Evolutionary conservation across 2,113 vertebrate genomes (phyloP), one percentile per base, ranked within the genome.

Genomic region (Embiotoca jacksoni): DNA sequence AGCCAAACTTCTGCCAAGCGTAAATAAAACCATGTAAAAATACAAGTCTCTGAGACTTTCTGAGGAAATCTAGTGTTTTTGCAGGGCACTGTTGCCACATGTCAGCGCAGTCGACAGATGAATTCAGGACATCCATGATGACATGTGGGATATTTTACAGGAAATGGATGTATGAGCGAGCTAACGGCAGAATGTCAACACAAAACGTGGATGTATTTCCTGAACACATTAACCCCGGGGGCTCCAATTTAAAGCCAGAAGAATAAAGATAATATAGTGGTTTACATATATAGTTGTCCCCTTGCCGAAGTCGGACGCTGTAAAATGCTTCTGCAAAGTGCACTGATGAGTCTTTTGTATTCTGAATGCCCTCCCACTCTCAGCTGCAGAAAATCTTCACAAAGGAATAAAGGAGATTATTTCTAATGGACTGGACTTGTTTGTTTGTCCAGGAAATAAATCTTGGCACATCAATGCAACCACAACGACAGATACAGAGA

Each of bases 391-490:
- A 41, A 41, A 41, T 41, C 39, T 41, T 41, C 10, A 41, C 8
- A 41, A 41, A 41, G 39, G 7, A 41, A 41, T 66, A 68, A 41
- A 53, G 47, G 13, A 58, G 32, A 55, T 82, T 56, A 37, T 57
- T 64, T 68, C 50, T 60, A 69, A 70, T 69, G 64, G 53, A 65
- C 30, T 15, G 16, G 7, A 57, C 7, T 62, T 67, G 31, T 86
- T 83, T 79, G 66, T 74, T 64, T 70, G 53, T 79, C 44, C 41
- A 69, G 53, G 65, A 87, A 87, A 83, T 75, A 68, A 59, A 72
- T 65, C 37, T 47, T 37, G 31, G n/a, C 46, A 23, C 23, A 23
- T 23, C 23, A 23, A 62, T 16, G 5, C 23, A 53, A 69, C 54
- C 44, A 77, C 23, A 49, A 68, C 10, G 64, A 72, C 36, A 78